Evolutionary conservation across 2,888 invertebrate species (phyloP).

Genomic region (Odontomyia ornata): DNA sequence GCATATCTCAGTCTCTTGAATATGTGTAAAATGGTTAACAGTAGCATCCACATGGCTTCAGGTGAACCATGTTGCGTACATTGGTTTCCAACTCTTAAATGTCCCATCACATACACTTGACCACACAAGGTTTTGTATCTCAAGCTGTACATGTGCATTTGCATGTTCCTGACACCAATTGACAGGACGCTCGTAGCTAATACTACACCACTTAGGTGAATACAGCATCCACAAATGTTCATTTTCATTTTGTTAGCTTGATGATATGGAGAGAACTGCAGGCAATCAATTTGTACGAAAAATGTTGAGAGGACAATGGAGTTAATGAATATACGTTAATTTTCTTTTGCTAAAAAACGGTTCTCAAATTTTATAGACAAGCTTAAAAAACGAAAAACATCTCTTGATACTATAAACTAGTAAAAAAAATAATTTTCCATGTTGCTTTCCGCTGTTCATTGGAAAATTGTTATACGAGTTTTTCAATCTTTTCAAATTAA

Average conservation of each 20-base stretch:
- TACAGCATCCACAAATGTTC: slow-evolving; percentile 29
- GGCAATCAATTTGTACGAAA: too few relatives aligned
- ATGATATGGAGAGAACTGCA: too few relatives aligned
- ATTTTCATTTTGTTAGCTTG: not conserved
- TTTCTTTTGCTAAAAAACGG: too few relatives aligned
- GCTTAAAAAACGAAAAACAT: too few relatives aligned
- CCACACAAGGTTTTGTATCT: slow-evolving; percentile 35
- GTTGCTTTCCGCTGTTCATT: too few relatives aligned
- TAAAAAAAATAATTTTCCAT: too few relatives aligned
- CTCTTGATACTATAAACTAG: too few relatives aligned
- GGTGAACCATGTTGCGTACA: slow-evolving; percentile 11
- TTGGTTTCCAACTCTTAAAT: slow-evolving; percentile 13
- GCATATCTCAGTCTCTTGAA: not conserved
- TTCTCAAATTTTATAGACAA: too few relatives aligned
- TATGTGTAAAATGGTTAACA: slow-evolving; percentile 29
- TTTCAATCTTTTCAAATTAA: too few relatives aligned
- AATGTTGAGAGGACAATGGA: too few relatives aligned
- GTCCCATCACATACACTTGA: slow-evolving; percentile 32
- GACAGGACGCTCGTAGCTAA: slow-evolving; percentile 52
- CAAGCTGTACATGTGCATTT: slow-evolving; percentile 50
- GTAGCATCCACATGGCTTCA: slow-evolving; percentile 18
- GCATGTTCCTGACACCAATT: slow-evolving; percentile 53
- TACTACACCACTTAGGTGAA: slow-evolving; percentile 38
- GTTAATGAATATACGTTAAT: too few relatives aligned
- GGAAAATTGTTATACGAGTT: too few relatives aligned